phyloP scores from a whole-genome alignment of 1,140 invertebrate species.

The Hermatobates lingyangjiaoensis region DNA sequence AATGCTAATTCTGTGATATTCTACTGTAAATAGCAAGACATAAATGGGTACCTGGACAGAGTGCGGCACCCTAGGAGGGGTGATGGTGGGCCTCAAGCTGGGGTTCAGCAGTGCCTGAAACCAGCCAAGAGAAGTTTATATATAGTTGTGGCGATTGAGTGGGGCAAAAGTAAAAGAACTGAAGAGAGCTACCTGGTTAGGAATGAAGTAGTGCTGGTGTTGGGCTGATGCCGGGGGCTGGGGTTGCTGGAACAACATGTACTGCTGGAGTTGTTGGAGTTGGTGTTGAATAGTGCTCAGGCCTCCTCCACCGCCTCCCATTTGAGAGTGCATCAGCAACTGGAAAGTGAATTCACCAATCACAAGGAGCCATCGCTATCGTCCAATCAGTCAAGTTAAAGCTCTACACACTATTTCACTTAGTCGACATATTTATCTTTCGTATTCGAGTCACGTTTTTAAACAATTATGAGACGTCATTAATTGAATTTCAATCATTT shows the following conservation, averaged over 20 bases:
- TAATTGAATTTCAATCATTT: too few species aligned
- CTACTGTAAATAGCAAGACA: too few species aligned
- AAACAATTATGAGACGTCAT: too few species aligned
- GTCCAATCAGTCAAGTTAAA: too few species aligned
- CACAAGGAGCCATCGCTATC: too few species aligned
- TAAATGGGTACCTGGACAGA: conserved; percentile 26
- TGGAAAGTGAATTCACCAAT: too few species aligned
- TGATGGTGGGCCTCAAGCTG: conserved; percentile 23
- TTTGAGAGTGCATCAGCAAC: conserved; percentile 31
- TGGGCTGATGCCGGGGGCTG: conserved; percentile 30
- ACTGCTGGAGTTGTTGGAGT: conserved; percentile 47
- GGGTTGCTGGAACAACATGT: conserved; percentile 45
- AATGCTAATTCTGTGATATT: too few species aligned
- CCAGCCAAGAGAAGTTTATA: conserved; percentile 12
- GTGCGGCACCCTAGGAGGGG: conserved; percentile 27
- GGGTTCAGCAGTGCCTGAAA: conserved; percentile 29
- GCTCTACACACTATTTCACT: too few species aligned
- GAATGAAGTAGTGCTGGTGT: conserved; percentile 54
- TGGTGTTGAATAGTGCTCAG: conserved; percentile 38
- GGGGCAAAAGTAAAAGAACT: not conserved
- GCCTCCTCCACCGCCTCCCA: conserved; percentile 17
- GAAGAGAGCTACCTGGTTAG: conserved; percentile 45
- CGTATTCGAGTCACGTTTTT: too few species aligned
- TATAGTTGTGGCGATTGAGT: too few species aligned
- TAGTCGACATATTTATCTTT: too few species aligned